Evolutionary conservation across 1,140 invertebrate genomes (phyloP), one percentile per base, ranked within the genome.

Genomic region (Harpegnathos saltator): DNA sequence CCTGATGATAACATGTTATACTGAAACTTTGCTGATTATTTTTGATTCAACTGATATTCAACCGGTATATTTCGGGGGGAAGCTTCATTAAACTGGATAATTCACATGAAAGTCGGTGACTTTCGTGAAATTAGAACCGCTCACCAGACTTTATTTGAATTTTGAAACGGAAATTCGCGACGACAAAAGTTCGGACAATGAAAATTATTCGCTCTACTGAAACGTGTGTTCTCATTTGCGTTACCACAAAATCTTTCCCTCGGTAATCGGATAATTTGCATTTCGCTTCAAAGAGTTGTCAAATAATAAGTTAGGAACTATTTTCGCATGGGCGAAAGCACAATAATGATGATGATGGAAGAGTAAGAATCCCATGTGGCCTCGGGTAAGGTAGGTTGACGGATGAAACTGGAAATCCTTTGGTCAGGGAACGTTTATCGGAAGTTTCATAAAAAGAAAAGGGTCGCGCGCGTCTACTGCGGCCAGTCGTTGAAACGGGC

Each of bases 391-490:
- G 12, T 48, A 52, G 85, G 68, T 50, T 87, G 86, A 88, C 86
- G 82, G 78, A 87, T 85, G 86, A 87, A 87, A 83, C 63, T n/a
- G 69, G 74, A 81, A 74, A 87, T 85, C 71, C 77, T 85, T 83
- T 9, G 38, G 86, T 62, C 71, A 66, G 71, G 69, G 50, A 69
- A 84, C 74, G 71, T 87, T 88, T 88, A 87, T 88, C 86, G 74
- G 82, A 87, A 83, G 29, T 81, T 84, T 75, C 71, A 52, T 81
- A 61, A 81, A 85, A 87, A 83, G 61, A 54, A 86, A 86, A 82
- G 54, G 65, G 59, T 69, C 75, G 68, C 75, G 3, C 9, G 59
- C 9, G 59, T 58, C 50, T 69, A n/a, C 63, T 17, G 58, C 19
- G 56, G 58, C 24, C 65, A 61, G 29, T 44, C 24, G 65, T 73